phyloP scores from a whole-genome alignment of 1,140 invertebrate genomes.

The Trachymyrmex cornetzi region DNA sequence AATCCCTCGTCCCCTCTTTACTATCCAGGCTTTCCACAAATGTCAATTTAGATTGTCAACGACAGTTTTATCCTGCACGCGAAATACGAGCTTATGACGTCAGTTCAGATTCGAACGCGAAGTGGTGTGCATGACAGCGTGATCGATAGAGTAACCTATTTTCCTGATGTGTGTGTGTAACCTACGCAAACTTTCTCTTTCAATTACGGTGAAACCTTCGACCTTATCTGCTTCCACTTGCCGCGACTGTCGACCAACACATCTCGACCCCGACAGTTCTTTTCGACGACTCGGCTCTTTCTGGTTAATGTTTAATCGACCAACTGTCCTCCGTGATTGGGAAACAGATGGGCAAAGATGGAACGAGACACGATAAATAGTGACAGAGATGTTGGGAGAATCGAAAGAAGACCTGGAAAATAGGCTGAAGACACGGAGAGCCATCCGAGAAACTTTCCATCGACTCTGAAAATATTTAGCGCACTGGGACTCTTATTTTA shows the following conservation, averaged over 20 bases:
- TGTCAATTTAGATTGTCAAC: slow-evolving; percentile 44
- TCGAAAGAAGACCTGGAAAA: not conserved
- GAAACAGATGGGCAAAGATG: slow-evolving; percentile 24
- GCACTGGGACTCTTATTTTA: not conserved
- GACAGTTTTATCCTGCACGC: slow-evolving; percentile 37
- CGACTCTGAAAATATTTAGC: slow-evolving; percentile 20
- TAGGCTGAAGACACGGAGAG: not conserved
- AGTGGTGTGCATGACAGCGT: slow-evolving; percentile 32
- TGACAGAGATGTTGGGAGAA: not conserved
- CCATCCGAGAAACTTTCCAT: not conserved
- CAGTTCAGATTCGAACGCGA: slow-evolving; percentile 34
- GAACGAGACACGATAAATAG: slow-evolving; percentile 40
- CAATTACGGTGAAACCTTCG: slow-evolving; percentile 34
- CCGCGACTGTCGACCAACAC: not conserved
- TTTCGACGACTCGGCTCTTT: not conserved
- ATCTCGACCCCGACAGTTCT: slow-evolving; percentile 36
- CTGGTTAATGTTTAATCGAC: slow-evolving; percentile 68
- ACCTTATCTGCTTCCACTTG: slow-evolving; percentile 20
- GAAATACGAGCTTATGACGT: slow-evolving; percentile 35
- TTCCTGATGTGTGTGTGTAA: slow-evolving; percentile 7
- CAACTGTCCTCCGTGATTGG: slow-evolving; percentile 26
- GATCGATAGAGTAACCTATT: slow-evolving; percentile 63
- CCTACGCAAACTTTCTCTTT: slow-evolving; percentile 47
- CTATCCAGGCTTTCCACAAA: not conserved
- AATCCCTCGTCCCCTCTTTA: not conserved